Evolutionary conservation across 2,888 invertebrate genomes (phyloP), one percentile per base, ranked within the genome.

Genomic region (Archips xylosteana): DNA sequence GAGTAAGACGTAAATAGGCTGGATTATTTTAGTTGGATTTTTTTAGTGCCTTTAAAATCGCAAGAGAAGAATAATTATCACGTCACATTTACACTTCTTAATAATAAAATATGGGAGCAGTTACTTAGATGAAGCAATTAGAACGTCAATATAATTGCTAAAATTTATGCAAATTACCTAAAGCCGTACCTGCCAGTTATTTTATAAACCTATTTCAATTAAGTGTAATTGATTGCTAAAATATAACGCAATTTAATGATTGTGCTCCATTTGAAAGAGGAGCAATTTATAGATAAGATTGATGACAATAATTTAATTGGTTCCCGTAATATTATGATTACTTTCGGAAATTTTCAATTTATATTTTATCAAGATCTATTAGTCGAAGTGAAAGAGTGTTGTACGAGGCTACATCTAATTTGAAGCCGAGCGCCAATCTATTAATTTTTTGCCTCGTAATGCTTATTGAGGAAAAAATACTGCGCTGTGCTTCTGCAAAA

Each of bases 281-380:
- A 51, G 45, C 69, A 34, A 70, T 70, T 70, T 65, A 54, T 70
- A 65, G 64, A 69, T 51, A 74, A 74, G 74, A 74, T 74, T 69
- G 74, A 74, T 65, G 69, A 61, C 60, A 65, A 60, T 45, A 60
- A 61, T 74, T 65, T 74, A 70, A 74, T 74, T 74, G 65, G 74
- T 42, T 60, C 32, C 45, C 42, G 54, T 59, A 64, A 69, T 64
- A 73, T 68, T 64, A 59, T 57, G 73, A 69, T 64, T 65, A 74
- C 74, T 74, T 74, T 54, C 42, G 74, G 70, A 74, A 70, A 74
- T 74, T 74, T 70, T 74, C 74, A 65, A 74, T 74, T 74, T 74
- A 65, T 60, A 69, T 60, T 74, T 74, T 74, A 74, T 74, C 74
- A 70, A 74, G 74, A 74, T 74, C 74, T 74, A 74, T 74, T 74